Evolutionary conservation across 2,888 invertebrate genomes (phyloP), one percentile per base, ranked within the genome.

Genomic region (Cremastobaeus sp.): DNA sequence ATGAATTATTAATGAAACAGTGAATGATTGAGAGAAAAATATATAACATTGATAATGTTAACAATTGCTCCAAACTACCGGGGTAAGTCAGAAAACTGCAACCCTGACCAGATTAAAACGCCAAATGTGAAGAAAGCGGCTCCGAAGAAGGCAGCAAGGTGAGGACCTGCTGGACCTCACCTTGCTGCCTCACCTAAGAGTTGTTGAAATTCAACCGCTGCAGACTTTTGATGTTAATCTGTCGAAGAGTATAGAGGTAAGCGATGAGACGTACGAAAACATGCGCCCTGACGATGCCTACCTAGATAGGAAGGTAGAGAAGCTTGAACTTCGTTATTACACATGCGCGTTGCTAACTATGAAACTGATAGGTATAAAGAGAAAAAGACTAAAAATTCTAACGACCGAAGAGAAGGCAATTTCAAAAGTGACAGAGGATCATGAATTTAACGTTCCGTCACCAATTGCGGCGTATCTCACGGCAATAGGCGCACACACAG

Each of bases 271-370:
- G 5, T 52, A 52, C n/a, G 52, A 52, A 15, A 37, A 21, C 8
- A 52, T 52, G 52, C 52, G 52, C 3, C 6, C 8, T 0, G 35
- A 52, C n/a, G 52, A 52, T n/a, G n/a, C 37, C 9, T 9, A 3
- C 4, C 37, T 52, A 0, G 52, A 52, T 15, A n/a, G 37, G 0
- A 52, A 52, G 5, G 0, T 52, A 3, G 52, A 52, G 9, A 52
- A 52, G n/a, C 14, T 25, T 5, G 52, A 52, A n/a, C 8, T 52
- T 3, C 20, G 52, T 1, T 52, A 37, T 12, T 52, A 52, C 15
- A 5, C 25, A 8, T 4, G 5, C 1, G 20, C 25, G 6, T 9
- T 50, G 3, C 8, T 52, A 2, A 6, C 6, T 8, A 9, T 37
- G 5, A 12, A 37, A 5, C 15, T 52, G n/a, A 25, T 52, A 6